Conservation (phyloP, 2,888 invertebrate species). For the Automeris io region DNA sequence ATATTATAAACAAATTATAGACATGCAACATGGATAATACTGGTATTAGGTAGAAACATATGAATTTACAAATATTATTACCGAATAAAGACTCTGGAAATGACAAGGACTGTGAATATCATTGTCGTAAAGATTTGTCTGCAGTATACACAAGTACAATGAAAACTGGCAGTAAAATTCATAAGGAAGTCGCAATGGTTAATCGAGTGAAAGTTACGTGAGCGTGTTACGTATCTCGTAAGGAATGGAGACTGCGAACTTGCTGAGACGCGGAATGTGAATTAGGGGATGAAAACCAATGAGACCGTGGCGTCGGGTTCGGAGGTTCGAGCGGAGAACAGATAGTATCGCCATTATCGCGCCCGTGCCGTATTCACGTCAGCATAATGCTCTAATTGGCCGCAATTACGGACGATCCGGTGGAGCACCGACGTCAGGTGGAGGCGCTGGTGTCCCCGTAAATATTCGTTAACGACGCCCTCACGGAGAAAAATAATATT, state of each 20-base stretch:
- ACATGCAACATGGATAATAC: constrained; percentile 4
- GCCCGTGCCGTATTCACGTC: constrained; percentile 72
- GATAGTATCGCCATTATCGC: constrained; percentile 72
- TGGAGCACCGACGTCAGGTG: constrained; percentile 67
- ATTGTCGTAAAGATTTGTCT: constrained; percentile 43
- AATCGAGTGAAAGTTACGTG: constrained; percentile 69
- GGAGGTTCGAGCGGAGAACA: constrained; percentile 33
- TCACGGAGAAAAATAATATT: constrained; percentile 69
- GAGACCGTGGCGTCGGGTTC: constrained; percentile 42
- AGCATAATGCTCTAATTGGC: constrained; percentile 76
- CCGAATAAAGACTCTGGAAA: constrained; percentile 26
- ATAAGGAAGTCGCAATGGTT: constrained; percentile 52
- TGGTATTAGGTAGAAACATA: constrained; percentile 3
- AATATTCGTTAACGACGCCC: constrained; percentile 71
- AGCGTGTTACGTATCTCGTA: constrained; percentile 55
- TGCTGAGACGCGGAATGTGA: constrained; percentile 57
- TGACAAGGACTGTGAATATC: constrained; percentile 35
- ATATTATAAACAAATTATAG: constrained; percentile 3
- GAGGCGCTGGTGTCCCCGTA: constrained; percentile 65
- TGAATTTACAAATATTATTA: constrained; percentile 29
- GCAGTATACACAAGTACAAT: constrained; percentile 37
- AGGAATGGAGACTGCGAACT: constrained; percentile 55
- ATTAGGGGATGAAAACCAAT: constrained; percentile 56
- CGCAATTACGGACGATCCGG: constrained; percentile 69
- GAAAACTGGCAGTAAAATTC: constrained; percentile 52